phyloP scores from a whole-genome alignment of 2,797 vertebrate genomes.

The Melopsittacus undulatus region DNA sequence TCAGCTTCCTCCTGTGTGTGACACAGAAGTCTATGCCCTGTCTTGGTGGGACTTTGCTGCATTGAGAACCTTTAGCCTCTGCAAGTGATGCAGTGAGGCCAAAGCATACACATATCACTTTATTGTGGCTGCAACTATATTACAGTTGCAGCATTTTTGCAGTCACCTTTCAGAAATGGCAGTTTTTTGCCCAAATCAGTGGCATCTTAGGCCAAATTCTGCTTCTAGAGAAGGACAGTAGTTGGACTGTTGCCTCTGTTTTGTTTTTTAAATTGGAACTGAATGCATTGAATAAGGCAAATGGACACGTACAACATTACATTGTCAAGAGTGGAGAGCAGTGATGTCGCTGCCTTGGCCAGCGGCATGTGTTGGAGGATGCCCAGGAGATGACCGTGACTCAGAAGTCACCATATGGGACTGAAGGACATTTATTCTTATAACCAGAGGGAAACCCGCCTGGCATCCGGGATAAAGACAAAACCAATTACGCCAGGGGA shows the following conservation, averaged over 20 bases:
- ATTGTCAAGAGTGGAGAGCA: fast-evolving
- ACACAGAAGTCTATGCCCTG: fast-evolving
- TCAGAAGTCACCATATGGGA: fast-evolving
- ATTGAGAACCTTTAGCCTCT: neutral
- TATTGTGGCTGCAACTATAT: fast-evolving
- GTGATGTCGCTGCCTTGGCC: neutral
- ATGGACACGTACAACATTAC: neutral
- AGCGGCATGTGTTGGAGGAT: neutral
- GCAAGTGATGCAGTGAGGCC: fast-evolving
- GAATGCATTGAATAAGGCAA: neutral
- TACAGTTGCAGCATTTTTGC: neutral
- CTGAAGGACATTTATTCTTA: neutral
- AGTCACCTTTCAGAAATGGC: neutral
- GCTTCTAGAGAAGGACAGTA: neutral
- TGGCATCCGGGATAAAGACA: neutral
- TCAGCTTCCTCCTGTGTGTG: fast-evolving
- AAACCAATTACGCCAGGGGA: neutral
- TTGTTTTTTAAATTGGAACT: neutral
- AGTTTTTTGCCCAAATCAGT: neutral
- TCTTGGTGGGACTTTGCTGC: fast-evolving
- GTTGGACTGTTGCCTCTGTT: neutral
- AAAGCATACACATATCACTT: fast-evolving
- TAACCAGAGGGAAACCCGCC: conserved; percentile 23
- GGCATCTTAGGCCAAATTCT: neutral
- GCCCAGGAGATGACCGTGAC: neutral